A percentile compares a stretch with the other conserved stretches of the same genome.
phyloP scores from a whole-genome alignment of 2,888 invertebrate genomes.

The Congeria kusceri region DNA sequence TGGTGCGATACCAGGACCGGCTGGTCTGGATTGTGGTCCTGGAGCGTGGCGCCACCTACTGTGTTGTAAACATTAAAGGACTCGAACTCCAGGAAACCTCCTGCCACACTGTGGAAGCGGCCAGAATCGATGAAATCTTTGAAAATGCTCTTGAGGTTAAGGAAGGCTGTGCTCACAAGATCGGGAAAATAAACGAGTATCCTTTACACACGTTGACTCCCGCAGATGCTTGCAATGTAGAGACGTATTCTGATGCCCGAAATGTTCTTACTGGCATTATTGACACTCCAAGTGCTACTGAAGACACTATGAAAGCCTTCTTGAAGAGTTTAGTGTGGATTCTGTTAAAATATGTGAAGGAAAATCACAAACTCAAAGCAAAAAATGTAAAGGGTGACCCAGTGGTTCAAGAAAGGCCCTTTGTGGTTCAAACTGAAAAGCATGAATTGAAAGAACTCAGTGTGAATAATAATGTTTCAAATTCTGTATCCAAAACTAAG shows the following conservation, averaged over 20 bases:
- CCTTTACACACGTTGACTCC: slow-evolving; percentile 80
- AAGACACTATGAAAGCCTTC: slow-evolving; percentile 81
- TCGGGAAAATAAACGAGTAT: slow-evolving; percentile 75
- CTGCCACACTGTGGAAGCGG: slow-evolving; percentile 86
- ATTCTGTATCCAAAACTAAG: not conserved
- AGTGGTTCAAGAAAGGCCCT: slow-evolving; percentile 38
- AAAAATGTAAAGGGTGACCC: slow-evolving; percentile 34
- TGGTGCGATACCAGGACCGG: slow-evolving; percentile 86
- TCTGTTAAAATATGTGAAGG: slow-evolving; percentile 80
- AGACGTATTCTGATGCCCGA: slow-evolving; percentile 85
- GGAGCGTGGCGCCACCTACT: slow-evolving; percentile 85
- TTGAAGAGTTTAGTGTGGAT: slow-evolving; percentile 84
- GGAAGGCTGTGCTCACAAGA: slow-evolving; percentile 33
- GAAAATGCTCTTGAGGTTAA: slow-evolving; percentile 84
- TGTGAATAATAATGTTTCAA: slow-evolving; percentile 29
- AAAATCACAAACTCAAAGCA: slow-evolving; percentile 72
- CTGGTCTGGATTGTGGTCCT: slow-evolving; percentile 85
- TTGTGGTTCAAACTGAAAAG: slow-evolving; percentile 55
- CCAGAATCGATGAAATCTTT: slow-evolving; percentile 86
- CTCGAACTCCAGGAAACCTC: slow-evolving; percentile 86
- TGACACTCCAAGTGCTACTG: slow-evolving; percentile 84
- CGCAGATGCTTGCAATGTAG: slow-evolving; percentile 77
- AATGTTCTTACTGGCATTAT: slow-evolving; percentile 86
- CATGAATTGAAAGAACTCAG: slow-evolving; percentile 58
- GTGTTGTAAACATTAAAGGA: slow-evolving; percentile 84